Conservation (phyloP, 2,888 invertebrate species). For the Limenitis camilla region DNA sequence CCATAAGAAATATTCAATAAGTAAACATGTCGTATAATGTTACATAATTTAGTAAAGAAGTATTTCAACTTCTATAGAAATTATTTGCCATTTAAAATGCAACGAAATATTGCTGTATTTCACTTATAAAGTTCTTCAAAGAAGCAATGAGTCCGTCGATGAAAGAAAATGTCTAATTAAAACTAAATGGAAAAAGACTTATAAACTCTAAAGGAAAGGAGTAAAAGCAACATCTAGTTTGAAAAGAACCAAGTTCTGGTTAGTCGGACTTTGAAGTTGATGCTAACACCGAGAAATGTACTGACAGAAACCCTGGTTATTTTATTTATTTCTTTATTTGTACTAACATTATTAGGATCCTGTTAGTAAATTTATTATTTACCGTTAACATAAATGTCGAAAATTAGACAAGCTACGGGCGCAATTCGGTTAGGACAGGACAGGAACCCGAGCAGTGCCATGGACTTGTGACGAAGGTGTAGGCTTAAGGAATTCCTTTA, state of each 20-base stretch:
- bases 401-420: no score
- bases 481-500: no score
- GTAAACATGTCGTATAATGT: neutral
- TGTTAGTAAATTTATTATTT: no score
- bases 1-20: no score
- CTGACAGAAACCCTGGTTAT: neutral
- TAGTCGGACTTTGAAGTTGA: neutral
- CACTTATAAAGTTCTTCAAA: neutral
- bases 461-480: no score
- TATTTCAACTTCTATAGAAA: neutral
- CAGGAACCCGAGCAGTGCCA: no score
- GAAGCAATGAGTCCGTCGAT: slow-evolving; percentile 11
- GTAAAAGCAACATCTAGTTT: neutral
- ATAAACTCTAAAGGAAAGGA: slow-evolving; percentile 8
- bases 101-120: neutral
- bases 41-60: neutral
- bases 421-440: no score
- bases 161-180: slow-evolving; percentile 10
- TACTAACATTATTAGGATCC: neutral
- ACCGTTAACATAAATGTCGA: no score
- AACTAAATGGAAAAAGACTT: slow-evolving; percentile 7
- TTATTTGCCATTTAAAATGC: neutral
- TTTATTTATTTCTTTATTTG: neutral
- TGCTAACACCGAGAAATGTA: neutral
- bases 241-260: neutral